Conservation (phyloP, 2,888 invertebrate species). For the Crematogaster levior region DNA sequence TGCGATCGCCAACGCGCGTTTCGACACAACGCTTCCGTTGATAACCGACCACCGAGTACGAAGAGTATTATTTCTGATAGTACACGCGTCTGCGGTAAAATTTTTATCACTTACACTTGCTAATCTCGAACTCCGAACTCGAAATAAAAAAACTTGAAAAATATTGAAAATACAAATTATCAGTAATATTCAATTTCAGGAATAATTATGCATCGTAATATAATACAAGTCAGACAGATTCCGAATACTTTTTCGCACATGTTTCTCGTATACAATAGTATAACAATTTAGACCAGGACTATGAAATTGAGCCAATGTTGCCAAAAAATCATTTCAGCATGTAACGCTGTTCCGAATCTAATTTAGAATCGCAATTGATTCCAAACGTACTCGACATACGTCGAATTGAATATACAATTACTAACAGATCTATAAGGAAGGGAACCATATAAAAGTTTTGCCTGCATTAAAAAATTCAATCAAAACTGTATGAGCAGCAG, state of each 20-base stretch:
- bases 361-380: conserved; percentile 15
- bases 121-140: conserved; percentile 36
- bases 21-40: conserved; percentile 11
- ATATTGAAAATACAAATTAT: conserved; percentile 37
- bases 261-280: not conserved
- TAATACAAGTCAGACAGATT: not conserved
- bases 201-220: not conserved
- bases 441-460: not conserved
- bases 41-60: conserved; percentile 23
- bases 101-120: conserved; percentile 63
- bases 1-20: conserved; percentile 28
- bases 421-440: not conserved
- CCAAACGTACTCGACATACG: not conserved
- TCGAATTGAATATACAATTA: not conserved
- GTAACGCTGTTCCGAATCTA: conserved; percentile 17
- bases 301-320: conserved; percentile 4
- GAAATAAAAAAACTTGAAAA: conserved; percentile 36
- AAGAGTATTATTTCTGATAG: conserved; percentile 47
- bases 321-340: not conserved
- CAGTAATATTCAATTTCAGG: not conserved
- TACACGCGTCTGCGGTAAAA: conserved; percentile 54
- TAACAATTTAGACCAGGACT: not conserved
- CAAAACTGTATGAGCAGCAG: not conserved
- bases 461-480: not conserved
- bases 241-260: not conserved